Percentiles rank a stretch among this genome's conserved stretches.
phyloP scores from a whole-genome alignment of 1,140 invertebrate species.

The Leptoteleia sp. region DNA sequence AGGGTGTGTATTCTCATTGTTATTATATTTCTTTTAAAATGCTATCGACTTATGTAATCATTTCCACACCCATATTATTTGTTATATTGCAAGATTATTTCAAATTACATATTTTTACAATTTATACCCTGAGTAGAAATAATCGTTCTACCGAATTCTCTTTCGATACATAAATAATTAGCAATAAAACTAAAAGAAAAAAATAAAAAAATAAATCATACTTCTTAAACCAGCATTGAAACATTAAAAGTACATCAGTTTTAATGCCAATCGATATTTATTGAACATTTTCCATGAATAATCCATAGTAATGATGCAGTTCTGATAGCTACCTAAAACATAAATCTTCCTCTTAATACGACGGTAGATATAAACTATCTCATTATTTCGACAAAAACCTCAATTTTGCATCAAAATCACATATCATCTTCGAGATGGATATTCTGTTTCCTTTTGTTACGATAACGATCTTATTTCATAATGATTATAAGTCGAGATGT shows the following conservation, averaged over 20 bases:
- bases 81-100: no score
- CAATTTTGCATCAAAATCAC: constrained; percentile 34
- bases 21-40: no score
- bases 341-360: constrained; percentile 40
- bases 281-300: constrained; percentile 50
- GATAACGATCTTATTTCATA: constrained; percentile 12
- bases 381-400: constrained; percentile 46
- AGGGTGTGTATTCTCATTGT: no score
- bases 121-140: no score
- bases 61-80: no score
- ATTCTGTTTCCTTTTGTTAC: constrained; percentile 13
- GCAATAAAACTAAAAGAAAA: no score
- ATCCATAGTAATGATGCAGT: constrained; percentile 38
- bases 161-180: no score
- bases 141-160: no score
- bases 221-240: no score
- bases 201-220: no score
- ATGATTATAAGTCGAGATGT: not conserved
- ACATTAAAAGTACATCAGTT: constrained; percentile 35
- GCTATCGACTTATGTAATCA: no score
- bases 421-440: constrained; percentile 17
- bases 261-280: constrained; percentile 25
- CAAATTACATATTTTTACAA: no score
- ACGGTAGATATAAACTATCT: constrained; percentile 31
- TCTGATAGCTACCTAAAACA: constrained; percentile 36